Percentiles rank a stretch among this genome's conserved stretches.
Evolutionary conservation across 2,113 vertebrate species (phyloP).

Genomic region (Sphaerodactylus townsendi): DNA sequence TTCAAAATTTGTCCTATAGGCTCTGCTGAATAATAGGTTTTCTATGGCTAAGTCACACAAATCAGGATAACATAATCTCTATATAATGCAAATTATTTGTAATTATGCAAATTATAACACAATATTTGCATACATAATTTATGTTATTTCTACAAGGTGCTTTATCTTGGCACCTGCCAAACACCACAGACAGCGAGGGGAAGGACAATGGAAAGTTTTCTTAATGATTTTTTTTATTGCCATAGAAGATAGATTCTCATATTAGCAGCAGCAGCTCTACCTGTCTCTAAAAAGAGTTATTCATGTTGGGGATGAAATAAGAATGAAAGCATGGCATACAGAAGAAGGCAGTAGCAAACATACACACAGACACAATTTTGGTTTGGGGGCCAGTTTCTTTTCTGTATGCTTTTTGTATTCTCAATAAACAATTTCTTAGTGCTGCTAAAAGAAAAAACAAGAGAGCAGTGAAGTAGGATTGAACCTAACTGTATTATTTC

Average conservation of each 20-base stretch:
- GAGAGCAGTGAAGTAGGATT: too few species aligned
- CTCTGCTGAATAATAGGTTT: not conserved
- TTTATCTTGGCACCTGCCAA: not conserved
- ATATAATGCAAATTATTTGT: not conserved
- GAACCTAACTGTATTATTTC: too few species aligned
- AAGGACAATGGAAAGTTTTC: not conserved
- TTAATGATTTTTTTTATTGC: not conserved
- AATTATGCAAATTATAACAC: not conserved
- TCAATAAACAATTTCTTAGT: too few species aligned
- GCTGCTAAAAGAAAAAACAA: too few species aligned
- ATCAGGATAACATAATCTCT: not conserved
- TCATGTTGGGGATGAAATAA: not conserved
- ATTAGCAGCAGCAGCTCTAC: not conserved
- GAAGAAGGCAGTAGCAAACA: not conserved
- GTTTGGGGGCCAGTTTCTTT: too few species aligned
- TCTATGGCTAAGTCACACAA: not conserved
- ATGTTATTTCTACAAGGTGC: not conserved
- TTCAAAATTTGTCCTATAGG: not conserved
- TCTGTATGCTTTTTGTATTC: too few species aligned
- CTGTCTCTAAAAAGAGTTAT: not conserved
- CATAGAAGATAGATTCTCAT: not conserved
- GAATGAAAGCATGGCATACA: not conserved
- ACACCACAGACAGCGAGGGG: not conserved
- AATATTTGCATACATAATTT: not conserved
- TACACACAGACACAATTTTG: too few species aligned